Conservation (phyloP, 2,888 invertebrate species). For the Brachyptera risi region DNA sequence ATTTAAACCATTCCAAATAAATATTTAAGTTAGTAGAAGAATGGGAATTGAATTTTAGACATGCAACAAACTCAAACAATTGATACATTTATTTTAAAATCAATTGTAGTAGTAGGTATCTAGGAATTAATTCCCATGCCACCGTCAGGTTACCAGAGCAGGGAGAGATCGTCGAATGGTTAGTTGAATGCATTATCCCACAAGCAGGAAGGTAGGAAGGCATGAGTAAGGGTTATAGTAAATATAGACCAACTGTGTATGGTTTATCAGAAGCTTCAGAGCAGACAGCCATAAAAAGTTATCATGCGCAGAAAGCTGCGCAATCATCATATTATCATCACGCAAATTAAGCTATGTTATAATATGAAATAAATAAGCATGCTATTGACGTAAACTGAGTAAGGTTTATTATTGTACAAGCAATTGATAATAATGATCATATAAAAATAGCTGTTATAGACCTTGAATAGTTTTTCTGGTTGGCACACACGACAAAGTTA, state of each 20-base stretch:
- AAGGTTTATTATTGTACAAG: too few species aligned
- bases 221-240: constrained; percentile 1
- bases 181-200: constrained; percentile 24
- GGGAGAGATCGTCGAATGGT: constrained; percentile 19
- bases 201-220: constrained; percentile 32
- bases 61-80: not conserved
- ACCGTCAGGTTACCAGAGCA: constrained; percentile 27
- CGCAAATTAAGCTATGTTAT: too few species aligned
- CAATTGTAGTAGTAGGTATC: constrained; percentile 1
- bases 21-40: constrained; percentile 6
- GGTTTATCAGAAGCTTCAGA: not conserved
- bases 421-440: too few species aligned
- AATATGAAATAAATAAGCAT: constrained; percentile 13
- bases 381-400: too few species aligned
- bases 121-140: constrained; percentile 29
- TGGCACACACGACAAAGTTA: too few species aligned
- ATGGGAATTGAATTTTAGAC: constrained; percentile 7
- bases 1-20: constrained; percentile 9
- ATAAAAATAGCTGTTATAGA: too few species aligned
- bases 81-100: not conserved
- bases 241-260: not conserved
- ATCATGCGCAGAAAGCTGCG: not conserved
- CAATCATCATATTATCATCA: not conserved
- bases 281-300: not conserved
- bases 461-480: too few species aligned